Conservation (phyloP, 2,113 vertebrate genomes). For the Channa maculata region DNA sequence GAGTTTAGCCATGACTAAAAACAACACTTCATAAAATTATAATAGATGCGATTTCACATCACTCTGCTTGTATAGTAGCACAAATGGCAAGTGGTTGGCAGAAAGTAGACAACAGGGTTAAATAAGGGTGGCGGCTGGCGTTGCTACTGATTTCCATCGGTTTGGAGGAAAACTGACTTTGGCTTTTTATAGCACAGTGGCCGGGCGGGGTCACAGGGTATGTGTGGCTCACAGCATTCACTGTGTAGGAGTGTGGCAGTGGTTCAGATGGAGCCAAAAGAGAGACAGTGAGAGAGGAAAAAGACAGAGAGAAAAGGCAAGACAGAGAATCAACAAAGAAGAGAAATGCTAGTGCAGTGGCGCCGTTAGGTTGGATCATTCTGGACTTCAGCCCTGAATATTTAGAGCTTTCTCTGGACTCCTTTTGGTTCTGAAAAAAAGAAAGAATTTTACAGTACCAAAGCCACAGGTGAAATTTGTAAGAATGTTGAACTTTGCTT, state of each 20-base stretch:
- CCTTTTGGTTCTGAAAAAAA: too few relatives aligned
- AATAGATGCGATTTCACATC: conserved; percentile 56
- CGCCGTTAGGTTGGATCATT: too few relatives aligned
- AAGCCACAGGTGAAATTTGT: too few relatives aligned
- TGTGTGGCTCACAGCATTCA: conserved; percentile 69
- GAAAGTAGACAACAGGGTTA: conserved; percentile 64
- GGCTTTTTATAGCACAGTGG: conserved; percentile 79
- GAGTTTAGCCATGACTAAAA: conserved; percentile 37
- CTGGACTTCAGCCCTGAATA: too few relatives aligned
- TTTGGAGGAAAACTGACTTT: conserved; percentile 70
- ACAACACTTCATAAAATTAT: conserved; percentile 52
- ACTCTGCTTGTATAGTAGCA: conserved; percentile 48
- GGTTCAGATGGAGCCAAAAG: conserved; percentile 47
- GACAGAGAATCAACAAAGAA: conserved; percentile 31
- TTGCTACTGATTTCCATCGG: conserved; percentile 70
- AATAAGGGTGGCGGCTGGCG: conserved; percentile 68
- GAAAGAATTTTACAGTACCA: too few relatives aligned
- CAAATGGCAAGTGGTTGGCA: conserved; percentile 57
- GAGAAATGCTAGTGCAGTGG: conserved; percentile 19
- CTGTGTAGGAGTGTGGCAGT: conserved; percentile 69
- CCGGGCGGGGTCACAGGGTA: conserved; percentile 76
- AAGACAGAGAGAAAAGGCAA: conserved; percentile 34
- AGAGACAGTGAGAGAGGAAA: conserved; percentile 38
- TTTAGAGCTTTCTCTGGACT: too few relatives aligned
- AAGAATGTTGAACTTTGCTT: too few relatives aligned